Base-by-base conservation (phyloP, 2,113 vertebrate genomes). In the Miniopterus natalensis region DNA sequence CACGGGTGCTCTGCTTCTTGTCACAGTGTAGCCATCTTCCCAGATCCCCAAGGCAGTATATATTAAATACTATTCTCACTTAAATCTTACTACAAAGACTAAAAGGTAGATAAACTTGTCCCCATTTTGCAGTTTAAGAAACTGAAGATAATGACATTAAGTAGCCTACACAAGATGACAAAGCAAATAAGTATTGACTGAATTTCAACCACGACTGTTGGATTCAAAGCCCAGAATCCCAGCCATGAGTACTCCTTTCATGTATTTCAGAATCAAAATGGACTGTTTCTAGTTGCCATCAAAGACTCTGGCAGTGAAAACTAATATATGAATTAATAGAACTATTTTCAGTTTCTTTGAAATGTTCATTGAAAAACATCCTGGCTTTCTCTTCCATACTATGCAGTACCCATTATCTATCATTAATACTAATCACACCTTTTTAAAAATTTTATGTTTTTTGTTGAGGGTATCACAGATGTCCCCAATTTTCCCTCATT, bases 51-150 rank as follows among this genome's bases (percentile, higher is more conserved):
- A 36, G 36, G 36, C 36, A 36, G 36, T 36, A 36, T 36, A 36
- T 36, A 36, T 36, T 57, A 77, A 40, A 18, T 59, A 73, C 3
- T 51, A n/a, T 77, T 47, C 29, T 89, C 74, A 65, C 53, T 90
- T n/a, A 45, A 80, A 88, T 84, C 73, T 95, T 63, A 51, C 49
- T 51, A 51, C 42, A 31, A 73, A 95, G 21, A 13, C 57, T 79
- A 75, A 78, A 6, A 84, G 40, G 9, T 23, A 61, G 23, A 78
- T 73, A 31, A 7, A 68, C 63, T 59, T 87, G 78, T 88, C 65
- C 17, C 42, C 40, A 77, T 29, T 88, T 88, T 57, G 92, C 40
- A 85, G 53, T 1, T 80, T 2, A 75, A 94, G 55, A 88, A 81
- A n/a, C 57, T 61, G 10, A 86, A 17, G 20, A n/a, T 40, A 85